Conservation (phyloP, 2,113 vertebrate genomes). For the Nothoprocta perdicaria region DNA sequence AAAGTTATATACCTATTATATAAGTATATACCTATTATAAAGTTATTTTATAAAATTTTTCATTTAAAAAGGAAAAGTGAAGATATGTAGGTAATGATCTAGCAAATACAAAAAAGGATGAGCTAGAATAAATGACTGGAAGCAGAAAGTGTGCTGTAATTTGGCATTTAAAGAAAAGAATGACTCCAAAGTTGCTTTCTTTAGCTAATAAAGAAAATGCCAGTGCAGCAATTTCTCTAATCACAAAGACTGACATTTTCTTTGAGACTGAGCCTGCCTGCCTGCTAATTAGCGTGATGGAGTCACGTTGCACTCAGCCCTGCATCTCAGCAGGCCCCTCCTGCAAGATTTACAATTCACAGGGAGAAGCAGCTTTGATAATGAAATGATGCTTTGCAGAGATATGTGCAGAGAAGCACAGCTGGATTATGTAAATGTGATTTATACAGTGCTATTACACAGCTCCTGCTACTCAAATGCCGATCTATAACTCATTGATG, state of each 20-base stretch:
- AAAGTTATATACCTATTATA: background rate
- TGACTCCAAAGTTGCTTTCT: slow-evolving; percentile 6
- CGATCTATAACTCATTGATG: slow-evolving; percentile 6
- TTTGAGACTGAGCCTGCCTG: slow-evolving; percentile 19
- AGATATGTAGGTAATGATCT: background rate
- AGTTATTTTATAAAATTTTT: background rate
- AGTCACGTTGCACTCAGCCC: background rate
- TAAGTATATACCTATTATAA: background rate
- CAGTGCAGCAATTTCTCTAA: slow-evolving; percentile 27
- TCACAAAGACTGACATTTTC: slow-evolving; percentile 18
- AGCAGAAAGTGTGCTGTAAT: background rate
- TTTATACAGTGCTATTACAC: background rate
- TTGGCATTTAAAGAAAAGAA: slow-evolving; percentile 24
- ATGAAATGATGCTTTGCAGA: slow-evolving; percentile 51
- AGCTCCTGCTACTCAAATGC: background rate
- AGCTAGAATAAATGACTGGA: background rate
- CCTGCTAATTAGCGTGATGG: slow-evolving; percentile 22
- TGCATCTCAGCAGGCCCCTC: slow-evolving; percentile 4
- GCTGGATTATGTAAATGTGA: slow-evolving; percentile 35
- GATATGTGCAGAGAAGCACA: slow-evolving; percentile 7
- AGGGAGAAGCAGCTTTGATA: slow-evolving; percentile 30
- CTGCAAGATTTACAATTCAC: slow-evolving; percentile 54
- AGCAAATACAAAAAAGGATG: accelerated
- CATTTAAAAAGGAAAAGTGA: background rate
- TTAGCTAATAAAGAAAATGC: slow-evolving; percentile 12